Evolutionary conservation across 2,888 invertebrate species (phyloP), one percentile per base, ranked within the genome.

Genomic region (Steromphala cineraria): DNA sequence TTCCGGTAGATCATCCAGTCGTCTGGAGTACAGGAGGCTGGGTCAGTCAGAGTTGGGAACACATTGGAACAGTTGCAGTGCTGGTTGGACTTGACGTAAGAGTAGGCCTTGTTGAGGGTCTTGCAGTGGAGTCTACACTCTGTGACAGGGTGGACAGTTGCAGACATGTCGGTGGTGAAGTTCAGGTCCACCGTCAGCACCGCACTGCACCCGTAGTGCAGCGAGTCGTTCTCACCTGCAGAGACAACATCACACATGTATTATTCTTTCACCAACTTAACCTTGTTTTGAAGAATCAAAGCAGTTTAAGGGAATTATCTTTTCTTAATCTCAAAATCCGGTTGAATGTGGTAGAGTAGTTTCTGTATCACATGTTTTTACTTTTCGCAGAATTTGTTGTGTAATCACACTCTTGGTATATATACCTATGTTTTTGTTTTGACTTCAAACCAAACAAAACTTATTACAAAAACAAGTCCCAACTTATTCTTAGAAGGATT

Each of bases 1-100:
- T 87, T 86, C 1, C 80, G 62, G 84, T 86, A 90, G 7, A 86
- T 84, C 19, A 80, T 75, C 88, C 89, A 89, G 62, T 84, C 79
- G 1, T 62, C 82, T 4, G 77, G 19, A 15, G 24, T 53, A 76
- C 87, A 87, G 5, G 75, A 8, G 28, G 24, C 21, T 0, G 40
- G 53, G n/a, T 80, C 56, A 5, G 67, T 62, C 40, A 53, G 21
- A 0, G 13, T 24, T 19, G 80, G 36, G 24, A 82, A 53, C 15
- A 28, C 28, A 71, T 84, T 77, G 0, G 76, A 53, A 46, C 89
- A 90, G 28, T 80, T 79, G 81, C 89, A 89, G 0, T 76, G 17
- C 0, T 53, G 13, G 2, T 52, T 53, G 19, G 81, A 76, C 28
- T 53, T 71, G 55, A 89, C 19, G 0, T 84, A 82, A 3, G 87